Evolutionary conservation across 2,797 vertebrate genomes (phyloP), one percentile per base, ranked within the genome.

Genomic region (Oryzias sinensis): DNA sequence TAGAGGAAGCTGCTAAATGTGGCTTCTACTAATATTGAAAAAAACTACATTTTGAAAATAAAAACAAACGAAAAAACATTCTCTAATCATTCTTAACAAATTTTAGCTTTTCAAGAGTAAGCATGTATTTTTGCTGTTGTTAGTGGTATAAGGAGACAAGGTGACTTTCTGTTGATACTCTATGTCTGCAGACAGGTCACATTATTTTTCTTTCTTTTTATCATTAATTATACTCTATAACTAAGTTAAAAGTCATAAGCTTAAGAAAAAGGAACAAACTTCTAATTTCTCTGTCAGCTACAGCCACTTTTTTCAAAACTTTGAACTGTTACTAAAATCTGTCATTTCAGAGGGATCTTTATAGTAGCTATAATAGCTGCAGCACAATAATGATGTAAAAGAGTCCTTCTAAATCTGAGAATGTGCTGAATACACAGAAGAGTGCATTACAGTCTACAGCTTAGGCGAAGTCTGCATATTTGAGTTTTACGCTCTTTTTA

Each of bases 401-500:
- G 58, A 70, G 61, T 55, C 41, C 68, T 77, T 87, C 59, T 75
- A 68, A 81, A 79, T 84, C 76, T 70, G 62, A 13, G 53, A 79
- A 86, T 81, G 65, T 87, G 89, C 83, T 86, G 83, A 85, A 81
- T 43, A 76, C 76, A 82, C 75, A 78, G 66, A 77, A 74, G 79
- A 58, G 25, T 80, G 70, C 64, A 81, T 83, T 83, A 85, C 62
- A 80, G 69, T 17, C 71, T 50, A n/a, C 3, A 62, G 79, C 78
- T 87, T 71, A 84, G 79, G 60, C 58, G 1, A 56, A 79, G 72
- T 79, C 74, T 84, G 85, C 85, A 83, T 79, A 86, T 87, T 87
- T 72, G 56, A 80, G 62, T 82, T 87, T 85, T 76, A 86, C 86
- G 78, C 74, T 83, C 76, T 83, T 89, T 85, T 74, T 77, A 75